Evolutionary conservation across 2,113 vertebrate species (phyloP), one percentile per base, ranked within the genome.

Genomic region (Eptesicus fuscus): DNA sequence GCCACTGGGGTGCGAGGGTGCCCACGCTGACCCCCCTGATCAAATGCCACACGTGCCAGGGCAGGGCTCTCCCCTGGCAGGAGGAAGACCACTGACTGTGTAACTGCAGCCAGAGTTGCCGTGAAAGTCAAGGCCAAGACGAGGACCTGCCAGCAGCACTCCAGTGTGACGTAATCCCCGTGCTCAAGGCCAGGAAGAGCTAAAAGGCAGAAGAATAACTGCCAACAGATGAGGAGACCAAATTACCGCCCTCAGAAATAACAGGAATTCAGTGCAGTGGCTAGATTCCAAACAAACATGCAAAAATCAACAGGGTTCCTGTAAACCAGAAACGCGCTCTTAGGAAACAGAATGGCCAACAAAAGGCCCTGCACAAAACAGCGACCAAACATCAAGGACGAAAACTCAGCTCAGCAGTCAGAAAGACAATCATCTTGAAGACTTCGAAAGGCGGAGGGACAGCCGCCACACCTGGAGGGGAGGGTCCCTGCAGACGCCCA

Each of bases 381-480:
- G 22, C 65, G 80, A 42, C 11, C 9, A 10, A 88, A 35, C 10
- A 86, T 7, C 23, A 35, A 83, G 32, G 30, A 28, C 63, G 35
- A 74, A 73, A 10, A 83, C n/a, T 49, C 44, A 44, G 67, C 59
- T 42, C 9, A 10, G 44, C 32, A 17, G 18, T 23, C 28, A 67
- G 59, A 76, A 65, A 40, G 2, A 25, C 25, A 32, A 4, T 28
- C 42, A 47, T 4, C 49, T 1, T 35, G 20, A 73, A 92, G 59
- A 28, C 30, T 9, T 7, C 4, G 11, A 61, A 51, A 61, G 17
- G 42, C 0, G 7, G 28, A 47, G 37, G 13, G n/a, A 13, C 0
- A 20, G 47, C n/a, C 74, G 18, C 13, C 32, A 28, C 0, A 1
- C 10, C 16, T 22, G 4, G 3, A 12, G 9, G 16, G 6, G 3